Base-by-base conservation (phyloP, 2,888 invertebrate species). In the Trachelus troglodyta region DNA sequence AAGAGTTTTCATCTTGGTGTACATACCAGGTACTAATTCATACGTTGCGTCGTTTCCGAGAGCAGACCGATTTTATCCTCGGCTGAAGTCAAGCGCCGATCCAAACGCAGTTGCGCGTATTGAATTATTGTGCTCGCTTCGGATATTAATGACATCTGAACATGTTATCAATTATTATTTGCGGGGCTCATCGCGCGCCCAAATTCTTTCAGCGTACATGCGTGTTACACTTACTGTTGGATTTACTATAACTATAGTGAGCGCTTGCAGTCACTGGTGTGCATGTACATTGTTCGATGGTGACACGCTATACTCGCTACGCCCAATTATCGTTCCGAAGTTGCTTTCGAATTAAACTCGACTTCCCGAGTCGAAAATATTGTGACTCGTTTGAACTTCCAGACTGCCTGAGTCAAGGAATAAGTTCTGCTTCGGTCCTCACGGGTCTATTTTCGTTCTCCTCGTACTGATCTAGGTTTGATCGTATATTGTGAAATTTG, bases 131-230 rank as follows among this genome's bases (percentile, higher is more conserved):
- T 6, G 31, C 69, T 69, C 30, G 11, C 30, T 30, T 40, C 15
- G 40, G 15, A 40, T 40, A 23, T 69, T 30, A 69, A 69, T 69
- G 69, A 69, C 3, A 30, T 30, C 15, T 2, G 69, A 30, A 69
- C 69, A 69, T 69, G 69, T 31, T 9, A 69, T 69, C 69, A 33
- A 69, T 69, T 69, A 69, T 69, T 69, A 69, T 30, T 40, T 15
- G 40, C 15, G 15, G 40, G 40, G 40, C 6, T 40, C 40, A 40
- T 23, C 40, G 6, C 4, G 40, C 40, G 23, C 1, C 40, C 6
- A 40, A 40, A 23, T 40, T 1, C 15, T 15, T 40, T 40, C 6
- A 15, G 40, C 40, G 6, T 23, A 23, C 40, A 23, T 15, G 15
- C 40, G 15, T 40, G 40, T 15, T 23, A 6, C 23, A 23, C 40